Base-by-base conservation (phyloP, 2,797 vertebrate species). In the Hafferia zeledoni region DNA sequence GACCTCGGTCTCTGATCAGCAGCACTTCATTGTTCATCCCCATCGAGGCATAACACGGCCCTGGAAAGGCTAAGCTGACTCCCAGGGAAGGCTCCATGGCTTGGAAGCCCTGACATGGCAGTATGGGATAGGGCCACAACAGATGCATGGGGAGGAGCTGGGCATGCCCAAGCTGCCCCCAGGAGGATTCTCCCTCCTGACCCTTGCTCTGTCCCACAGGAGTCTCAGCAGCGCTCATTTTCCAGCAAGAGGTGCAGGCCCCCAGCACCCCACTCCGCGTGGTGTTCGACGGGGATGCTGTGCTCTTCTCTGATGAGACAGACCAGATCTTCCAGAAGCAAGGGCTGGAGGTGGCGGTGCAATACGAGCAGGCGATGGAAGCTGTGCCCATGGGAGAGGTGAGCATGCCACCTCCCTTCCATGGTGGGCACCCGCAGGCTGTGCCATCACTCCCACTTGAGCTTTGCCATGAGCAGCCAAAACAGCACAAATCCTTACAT, bases 201-300 rank as follows among this genome's bases (percentile, higher is more conserved):
- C 8, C 11, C 9, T 78, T 20, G 10, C 28, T 95, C 33, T 78
- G 20, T 76, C 50, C 53, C 25, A 5, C 87, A 98, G 98, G 97
- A 35, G 91, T 98, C 75, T 96, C 98, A 0, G 97, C 98, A 39
- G 98, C 98, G 0, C 96, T 97, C 2, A 23, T 98, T 64, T 97
- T 97, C 89, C 95, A 95, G 71, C 97, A 97, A n/a, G 78, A 95
- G 50, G 92, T 92, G 46, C 91, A 94, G 67, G 93, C 95, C 12
- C 72, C 94, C 93, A 84, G 68, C 27, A 95, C 90, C 25, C 97
- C 91, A 0, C 97, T 98, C 9, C 97, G 96, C 0, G 91, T 98
- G 46, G 97, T 87, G 52, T 98, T 98, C 2, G 97, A 98, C 0
- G 97, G 98, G 17, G 98, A 98, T 1, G 95, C 97, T 0, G 95